Evolutionary conservation across 2,113 vertebrate species (phyloP).

Genomic region (Pelusios castaneus): DNA sequence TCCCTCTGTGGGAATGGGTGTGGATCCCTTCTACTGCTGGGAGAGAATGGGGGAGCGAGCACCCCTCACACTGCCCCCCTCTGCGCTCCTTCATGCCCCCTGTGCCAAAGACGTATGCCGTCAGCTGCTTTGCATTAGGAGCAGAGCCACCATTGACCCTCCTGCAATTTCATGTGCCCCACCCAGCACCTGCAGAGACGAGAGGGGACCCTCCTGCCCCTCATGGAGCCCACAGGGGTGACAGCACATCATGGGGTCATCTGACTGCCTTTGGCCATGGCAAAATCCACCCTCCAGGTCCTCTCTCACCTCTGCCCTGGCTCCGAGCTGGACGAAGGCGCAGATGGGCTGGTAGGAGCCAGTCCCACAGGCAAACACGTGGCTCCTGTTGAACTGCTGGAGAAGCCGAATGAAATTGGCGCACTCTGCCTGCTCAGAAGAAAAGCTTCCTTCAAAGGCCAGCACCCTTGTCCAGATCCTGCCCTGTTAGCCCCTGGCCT

Average conservation of each 20-base stretch:
- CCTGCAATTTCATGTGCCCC: not conserved
- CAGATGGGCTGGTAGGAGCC: constrained; percentile 87
- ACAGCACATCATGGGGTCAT: fast-evolving
- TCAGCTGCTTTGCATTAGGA: not conserved
- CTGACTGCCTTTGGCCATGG: not conserved
- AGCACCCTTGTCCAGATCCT: not conserved
- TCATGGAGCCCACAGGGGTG: fast-evolving
- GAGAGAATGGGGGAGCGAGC: not conserved
- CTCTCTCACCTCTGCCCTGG: constrained; percentile 73
- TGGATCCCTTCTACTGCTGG: not conserved
- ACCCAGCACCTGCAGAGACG: not conserved
- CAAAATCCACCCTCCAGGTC: fast-evolving
- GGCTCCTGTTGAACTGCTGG: constrained; percentile 86
- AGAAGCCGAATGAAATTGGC: constrained; percentile 89
- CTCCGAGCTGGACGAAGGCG: constrained; percentile 80
- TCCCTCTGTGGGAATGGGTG: not conserved
- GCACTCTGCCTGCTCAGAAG: constrained; percentile 80
- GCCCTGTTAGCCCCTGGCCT: not conserved
- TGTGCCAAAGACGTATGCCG: fast-evolving
- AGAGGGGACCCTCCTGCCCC: not conserved
- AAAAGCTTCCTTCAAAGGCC: not conserved
- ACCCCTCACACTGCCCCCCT: not conserved
- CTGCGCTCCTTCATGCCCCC: fast-evolving
- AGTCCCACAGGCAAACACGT: constrained; percentile 84
- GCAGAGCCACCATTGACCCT: no score